Base-by-base conservation (phyloP, 2,113 vertebrate genomes). In the Tyto alba region DNA sequence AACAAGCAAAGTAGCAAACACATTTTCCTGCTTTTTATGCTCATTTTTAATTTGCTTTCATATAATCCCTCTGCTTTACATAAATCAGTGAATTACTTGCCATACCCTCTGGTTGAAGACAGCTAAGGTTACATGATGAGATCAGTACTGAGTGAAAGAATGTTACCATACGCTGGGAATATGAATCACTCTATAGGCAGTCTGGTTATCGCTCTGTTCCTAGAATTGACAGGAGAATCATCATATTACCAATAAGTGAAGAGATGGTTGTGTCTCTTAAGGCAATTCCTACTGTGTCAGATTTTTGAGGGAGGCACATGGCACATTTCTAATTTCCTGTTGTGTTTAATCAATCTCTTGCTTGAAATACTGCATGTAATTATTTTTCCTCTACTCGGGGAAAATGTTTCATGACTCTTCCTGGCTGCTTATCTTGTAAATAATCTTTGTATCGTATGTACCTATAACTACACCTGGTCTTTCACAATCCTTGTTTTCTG, bases 41-140 rank as follows among this genome's bases (percentile, higher is more conserved):
- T 94, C 10, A 43, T 79, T 96, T 94, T 91, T n/a, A 59, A 74
- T 91, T 94, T 93, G n/a, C 77, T 92, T 96, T 95, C 84, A 62
- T 79, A 79, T 32, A 83, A 80, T 79, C 32, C 47, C 67, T 55
- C 47, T 91, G 50, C 45, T 95, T 94, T 83, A 85, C 41, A 45
- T 80, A 66, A 95, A 34, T 66, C 81, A 83, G 26, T 75, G 71
- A 76, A 85, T 91, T 87, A 38, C 74, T 91, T 91, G 41, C 30
- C 18, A 6, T 95, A 66, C 69, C 92, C 50, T 88, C 29, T 79
- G 55, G 66, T 45, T 92, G 66, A 48, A 95, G 71, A 83, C 38
- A 55, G 67, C 47, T 40, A 63, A 82, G 87, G 85, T 73, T 94
- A 50, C 9, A 2, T 0, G 13, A 22, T 83, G 87, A 57, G 66